Evolutionary conservation across 2,797 vertebrate genomes (phyloP), one percentile per base, ranked within the genome.

Genomic region (Rhinichthys osculus): DNA sequence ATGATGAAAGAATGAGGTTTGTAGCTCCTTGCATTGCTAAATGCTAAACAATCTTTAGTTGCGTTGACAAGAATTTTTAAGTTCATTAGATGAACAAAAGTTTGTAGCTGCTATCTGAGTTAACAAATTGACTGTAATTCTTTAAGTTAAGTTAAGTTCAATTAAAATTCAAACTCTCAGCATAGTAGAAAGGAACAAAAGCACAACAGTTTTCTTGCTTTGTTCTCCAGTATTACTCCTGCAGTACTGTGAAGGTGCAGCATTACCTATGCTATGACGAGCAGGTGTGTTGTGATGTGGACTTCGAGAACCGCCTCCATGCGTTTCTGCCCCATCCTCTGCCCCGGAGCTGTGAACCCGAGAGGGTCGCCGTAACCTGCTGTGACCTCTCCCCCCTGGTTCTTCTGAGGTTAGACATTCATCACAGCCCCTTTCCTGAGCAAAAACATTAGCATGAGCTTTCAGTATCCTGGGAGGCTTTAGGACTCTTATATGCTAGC

Each of bases 321-420:
- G 91, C 0, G 88, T 87, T 0, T 64, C 54, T 0, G 84, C 78
- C 74, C 91, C 92, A 78, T 87, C 89, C 82, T 95, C 91, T 1
- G 42, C 72, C 52, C 88, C 88, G 1, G 92, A 54, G 87, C 86
- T 88, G 50, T 92, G 87, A 76, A 91, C 70, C 44, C 82, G 82
- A 78, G 90, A 92, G 33, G 86, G 86, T 76, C 89, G 91, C 78
- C 84, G 90, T 78, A 83, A 88, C 78, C 85, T 89, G 77, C 59
- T 79, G 35, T 87, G 67, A 33, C 88, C 91, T 78, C 85, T 92
- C 21, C 88, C 91, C 59, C 83, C 88, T 4, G 91, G 90, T 80
- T 95, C 95, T 42, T 94, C 95, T 1, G 92, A 93, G 88, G 93
- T 94, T 78, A 44, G 89, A 27, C 92, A 95, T 87, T 92, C 92